A percentile compares a stretch with the other conserved stretches of the same genome.
These are phyloP conservation scores for Grallaria varia DNA, from an alignment of 2,113 vertebrate genomes.

Conservation along the genomic window DNA sequence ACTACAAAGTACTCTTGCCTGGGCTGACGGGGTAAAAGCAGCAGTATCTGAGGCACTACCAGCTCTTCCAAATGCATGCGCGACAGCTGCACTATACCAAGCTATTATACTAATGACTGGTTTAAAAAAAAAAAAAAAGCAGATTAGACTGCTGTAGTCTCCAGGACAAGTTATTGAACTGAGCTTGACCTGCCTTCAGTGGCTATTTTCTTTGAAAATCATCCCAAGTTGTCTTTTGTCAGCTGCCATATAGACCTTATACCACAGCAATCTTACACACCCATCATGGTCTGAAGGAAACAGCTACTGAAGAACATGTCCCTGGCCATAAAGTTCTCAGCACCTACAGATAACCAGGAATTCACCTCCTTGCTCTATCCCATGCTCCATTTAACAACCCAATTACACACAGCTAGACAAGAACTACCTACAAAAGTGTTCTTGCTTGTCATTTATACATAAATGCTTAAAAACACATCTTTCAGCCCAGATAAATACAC, in stretches of 20 bases:
- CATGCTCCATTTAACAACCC: not conserved
- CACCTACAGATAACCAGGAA: not conserved
- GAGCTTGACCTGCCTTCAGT: not conserved
- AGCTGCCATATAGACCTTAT: not conserved
- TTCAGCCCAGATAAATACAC: not conserved
- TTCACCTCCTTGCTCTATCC: not conserved
- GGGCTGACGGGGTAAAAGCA: not conserved
- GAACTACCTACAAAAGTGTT: not conserved
- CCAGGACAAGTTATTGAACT: not conserved
- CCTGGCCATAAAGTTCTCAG: not conserved
- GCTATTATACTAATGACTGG: rapidly evolving
- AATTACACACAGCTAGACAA: not conserved
- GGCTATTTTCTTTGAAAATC: not conserved
- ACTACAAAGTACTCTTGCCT: not conserved
- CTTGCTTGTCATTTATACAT: not conserved
- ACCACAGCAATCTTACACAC: rapidly evolving
- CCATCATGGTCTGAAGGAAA: rapidly evolving
- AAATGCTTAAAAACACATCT: not conserved
- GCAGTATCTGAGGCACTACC: not conserved
- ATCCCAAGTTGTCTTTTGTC: not conserved
- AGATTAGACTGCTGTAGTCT: not conserved
- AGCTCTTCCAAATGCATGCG: not conserved
- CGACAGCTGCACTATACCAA: not conserved
- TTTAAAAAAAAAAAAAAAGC: not conserved
- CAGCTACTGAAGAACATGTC: not conserved